These are phyloP conservation scores for Drosophila parvula DNA, from an alignment of 1,140 invertebrate species.

Conservation along the genomic window DNA sequence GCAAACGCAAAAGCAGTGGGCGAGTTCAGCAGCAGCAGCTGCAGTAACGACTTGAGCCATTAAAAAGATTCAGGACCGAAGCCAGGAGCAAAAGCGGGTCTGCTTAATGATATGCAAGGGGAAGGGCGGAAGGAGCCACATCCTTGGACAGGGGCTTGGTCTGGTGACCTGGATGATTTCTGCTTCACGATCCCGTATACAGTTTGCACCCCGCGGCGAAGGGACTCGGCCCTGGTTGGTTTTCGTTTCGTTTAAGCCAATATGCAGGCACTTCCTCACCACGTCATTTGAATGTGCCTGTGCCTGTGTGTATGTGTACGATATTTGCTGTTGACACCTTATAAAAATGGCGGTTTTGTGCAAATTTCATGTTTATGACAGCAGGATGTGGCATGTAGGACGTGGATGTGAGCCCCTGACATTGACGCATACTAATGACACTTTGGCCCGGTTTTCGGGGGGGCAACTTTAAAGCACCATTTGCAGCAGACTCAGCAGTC, in stretches of 20 bases:
- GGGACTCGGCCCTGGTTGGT: neutral
- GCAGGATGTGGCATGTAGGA: slow-evolving; percentile 53
- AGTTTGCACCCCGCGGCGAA: slow-evolving; percentile 1
- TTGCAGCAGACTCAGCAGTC: slow-evolving; percentile 71
- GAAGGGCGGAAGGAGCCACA: neutral
- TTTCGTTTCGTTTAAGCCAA: slow-evolving; percentile 65
- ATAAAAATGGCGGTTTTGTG: slow-evolving; percentile 81
- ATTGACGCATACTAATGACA: slow-evolving; percentile 79
- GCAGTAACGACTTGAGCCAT: slow-evolving; percentile 81
- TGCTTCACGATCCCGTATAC: slow-evolving; percentile 10
- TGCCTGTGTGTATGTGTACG: slow-evolving; percentile 27
- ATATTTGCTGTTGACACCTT: slow-evolving; percentile 79
- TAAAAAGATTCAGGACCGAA: slow-evolving; percentile 61
- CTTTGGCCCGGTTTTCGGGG: slow-evolving; percentile 23
- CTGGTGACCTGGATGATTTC: slow-evolving; percentile 47
- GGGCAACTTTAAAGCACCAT: slow-evolving; percentile 62
- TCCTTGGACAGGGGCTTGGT: slow-evolving; percentile 27
- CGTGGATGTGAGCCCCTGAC: slow-evolving; percentile 49
- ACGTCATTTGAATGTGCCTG: slow-evolving; percentile 50
- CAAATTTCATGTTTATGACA: slow-evolving; percentile 82
- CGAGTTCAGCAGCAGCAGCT: slow-evolving; percentile 58
- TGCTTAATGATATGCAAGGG: slow-evolving; percentile 71
- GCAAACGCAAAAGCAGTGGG: neutral
- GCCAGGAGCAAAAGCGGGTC: neutral
- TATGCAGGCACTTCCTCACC: slow-evolving; percentile 62